phyloP scores from a whole-genome alignment of 2,888 invertebrate species.

The Dasysyrphus albostriatus region DNA sequence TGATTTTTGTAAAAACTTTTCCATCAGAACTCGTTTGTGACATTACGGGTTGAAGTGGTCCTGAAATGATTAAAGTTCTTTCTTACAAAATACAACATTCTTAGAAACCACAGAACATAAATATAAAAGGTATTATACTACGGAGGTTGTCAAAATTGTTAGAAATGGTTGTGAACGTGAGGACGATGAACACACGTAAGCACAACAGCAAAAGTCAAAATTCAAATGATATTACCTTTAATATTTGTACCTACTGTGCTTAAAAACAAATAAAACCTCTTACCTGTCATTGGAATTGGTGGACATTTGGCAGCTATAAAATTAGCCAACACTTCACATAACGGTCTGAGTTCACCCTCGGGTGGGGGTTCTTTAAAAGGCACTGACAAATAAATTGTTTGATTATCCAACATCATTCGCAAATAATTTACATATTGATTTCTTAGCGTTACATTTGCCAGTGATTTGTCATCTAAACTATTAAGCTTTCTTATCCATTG shows the following conservation, averaged over 20 bases:
- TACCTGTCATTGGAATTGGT: slow-evolving; percentile 84
- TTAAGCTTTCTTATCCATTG: slow-evolving; percentile 85
- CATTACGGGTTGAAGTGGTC: slow-evolving; percentile 85
- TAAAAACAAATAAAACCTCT: background rate
- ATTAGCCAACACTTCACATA: slow-evolving; percentile 85
- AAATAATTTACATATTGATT: slow-evolving; percentile 85
- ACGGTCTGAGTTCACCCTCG: slow-evolving; percentile 81
- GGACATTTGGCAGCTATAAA: slow-evolving; percentile 81
- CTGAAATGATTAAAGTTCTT: slow-evolving; percentile 31
- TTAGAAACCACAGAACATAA: too few relatives aligned
- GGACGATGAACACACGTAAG: too few relatives aligned
- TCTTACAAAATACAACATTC: background rate
- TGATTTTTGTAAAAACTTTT: slow-evolving; percentile 85
- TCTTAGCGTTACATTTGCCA: slow-evolving; percentile 83
- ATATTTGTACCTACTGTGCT: too few relatives aligned
- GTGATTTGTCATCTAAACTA: slow-evolving; percentile 83
- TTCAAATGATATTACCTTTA: too few relatives aligned
- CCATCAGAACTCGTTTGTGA: slow-evolving; percentile 85
- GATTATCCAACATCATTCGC: slow-evolving; percentile 84
- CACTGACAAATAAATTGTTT: slow-evolving; percentile 83
- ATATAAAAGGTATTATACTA: too few relatives aligned
- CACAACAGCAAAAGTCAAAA: too few relatives aligned
- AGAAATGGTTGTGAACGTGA: too few relatives aligned
- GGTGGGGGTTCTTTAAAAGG: slow-evolving; percentile 84
- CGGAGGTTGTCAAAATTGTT: too few relatives aligned